Conservation (phyloP, 2,888 invertebrate species). For the Eilema depressum region DNA sequence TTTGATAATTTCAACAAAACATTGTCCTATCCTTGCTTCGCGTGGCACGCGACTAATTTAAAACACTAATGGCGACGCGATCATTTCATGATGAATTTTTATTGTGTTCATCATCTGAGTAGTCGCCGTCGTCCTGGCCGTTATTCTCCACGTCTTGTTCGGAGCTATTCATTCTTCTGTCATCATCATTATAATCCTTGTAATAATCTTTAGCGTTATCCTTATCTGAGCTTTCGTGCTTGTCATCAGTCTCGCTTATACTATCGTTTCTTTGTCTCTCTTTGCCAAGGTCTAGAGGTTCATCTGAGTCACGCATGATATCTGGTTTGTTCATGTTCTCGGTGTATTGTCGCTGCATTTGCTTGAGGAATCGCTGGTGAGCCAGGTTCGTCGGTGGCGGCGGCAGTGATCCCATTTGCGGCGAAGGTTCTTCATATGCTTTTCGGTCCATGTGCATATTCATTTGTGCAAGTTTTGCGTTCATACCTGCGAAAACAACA, state of each 20-base stretch:
- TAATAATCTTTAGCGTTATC: conserved; percentile 70
- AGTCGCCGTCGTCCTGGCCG: conserved; percentile 80
- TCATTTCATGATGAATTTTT: conserved; percentile 78
- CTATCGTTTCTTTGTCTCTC: conserved; percentile 78
- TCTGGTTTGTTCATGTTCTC: conserved; percentile 86
- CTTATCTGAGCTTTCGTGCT: conserved; percentile 87
- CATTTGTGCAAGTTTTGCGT: conserved; percentile 93
- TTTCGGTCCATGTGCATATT: conserved; percentile 86
- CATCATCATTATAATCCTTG: conserved; percentile 73
- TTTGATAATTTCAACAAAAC: conserved; percentile 79
- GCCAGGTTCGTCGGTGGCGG: conserved; percentile 82
- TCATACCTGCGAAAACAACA: conserved; percentile 85
- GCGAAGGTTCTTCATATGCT: conserved; percentile 87
- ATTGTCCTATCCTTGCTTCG: conserved; percentile 66
- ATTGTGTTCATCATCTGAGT: conserved; percentile 81
- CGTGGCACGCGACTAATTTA: conserved; percentile 60
- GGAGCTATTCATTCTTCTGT: conserved; percentile 63
- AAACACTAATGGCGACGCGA: conserved; percentile 50
- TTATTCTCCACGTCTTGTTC: conserved; percentile 72
- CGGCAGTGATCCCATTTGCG: conserved; percentile 85
- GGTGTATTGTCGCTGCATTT: conserved; percentile 88
- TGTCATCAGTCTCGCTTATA: conserved; percentile 77
- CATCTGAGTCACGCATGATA: conserved; percentile 85
- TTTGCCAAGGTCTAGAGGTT: conserved; percentile 86
- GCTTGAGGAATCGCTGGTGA: conserved; percentile 88